A percentile compares a stretch with the other conserved stretches of the same genome.
Evolutionary conservation across 2,888 invertebrate species (phyloP).

Genomic region (Leucania comma): DNA sequence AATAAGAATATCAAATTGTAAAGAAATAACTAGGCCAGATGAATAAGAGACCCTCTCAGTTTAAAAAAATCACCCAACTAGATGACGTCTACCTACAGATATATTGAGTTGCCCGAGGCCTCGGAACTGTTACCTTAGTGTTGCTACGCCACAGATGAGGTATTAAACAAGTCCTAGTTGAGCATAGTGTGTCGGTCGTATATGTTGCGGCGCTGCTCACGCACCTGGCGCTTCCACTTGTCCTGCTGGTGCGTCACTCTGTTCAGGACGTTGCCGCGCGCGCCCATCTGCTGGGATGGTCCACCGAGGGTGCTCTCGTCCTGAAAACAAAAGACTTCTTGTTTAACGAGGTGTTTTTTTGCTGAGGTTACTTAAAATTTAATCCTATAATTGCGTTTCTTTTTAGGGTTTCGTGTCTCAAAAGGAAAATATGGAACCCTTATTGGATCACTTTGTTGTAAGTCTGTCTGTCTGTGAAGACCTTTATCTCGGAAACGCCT

Average conservation of each 20-base stretch:
- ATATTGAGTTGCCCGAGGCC: slow-evolving; percentile 15
- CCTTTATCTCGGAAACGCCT: too few species aligned
- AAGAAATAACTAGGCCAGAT: too few species aligned
- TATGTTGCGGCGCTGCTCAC: slow-evolving; percentile 98
- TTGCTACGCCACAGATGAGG: slow-evolving; percentile 35
- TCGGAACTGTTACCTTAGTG: slow-evolving; percentile 15
- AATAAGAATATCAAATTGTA: too few species aligned
- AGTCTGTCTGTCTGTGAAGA: too few species aligned
- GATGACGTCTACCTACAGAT: too few species aligned
- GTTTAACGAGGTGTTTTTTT: neutral
- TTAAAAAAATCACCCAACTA: too few species aligned
- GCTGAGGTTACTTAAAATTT: neutral
- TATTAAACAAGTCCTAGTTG: slow-evolving; percentile 91
- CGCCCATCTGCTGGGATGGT: slow-evolving; percentile 94
- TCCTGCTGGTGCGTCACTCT: slow-evolving; percentile 99
- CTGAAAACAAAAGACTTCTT: slow-evolving; percentile 72
- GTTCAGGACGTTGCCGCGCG: slow-evolving; percentile 96
- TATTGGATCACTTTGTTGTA: too few species aligned
- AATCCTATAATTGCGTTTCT: too few species aligned
- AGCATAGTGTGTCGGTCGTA: slow-evolving; percentile 99
- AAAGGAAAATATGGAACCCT: too few species aligned
- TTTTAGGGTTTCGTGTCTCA: too few species aligned
- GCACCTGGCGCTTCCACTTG: slow-evolving; percentile 99
- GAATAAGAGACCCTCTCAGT: too few species aligned
- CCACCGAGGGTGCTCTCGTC: slow-evolving; percentile 92